These are phyloP conservation scores for Tachystola acroxantha DNA, from an alignment of 2,888 invertebrate species.

Conservation along the genomic window DNA sequence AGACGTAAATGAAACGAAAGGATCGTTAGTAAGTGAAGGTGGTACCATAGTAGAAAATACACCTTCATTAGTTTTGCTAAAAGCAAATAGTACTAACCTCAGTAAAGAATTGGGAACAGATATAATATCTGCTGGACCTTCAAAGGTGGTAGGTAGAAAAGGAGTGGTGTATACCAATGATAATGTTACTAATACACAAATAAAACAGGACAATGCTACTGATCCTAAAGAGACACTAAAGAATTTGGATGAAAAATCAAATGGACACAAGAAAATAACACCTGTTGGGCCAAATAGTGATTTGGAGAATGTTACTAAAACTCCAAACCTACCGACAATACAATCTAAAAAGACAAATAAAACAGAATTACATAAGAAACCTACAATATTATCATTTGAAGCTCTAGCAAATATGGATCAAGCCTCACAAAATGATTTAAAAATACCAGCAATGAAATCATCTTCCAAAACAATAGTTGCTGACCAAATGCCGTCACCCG, in stretches of 20 bases:
- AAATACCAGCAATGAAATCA: slow-evolving; percentile 19
- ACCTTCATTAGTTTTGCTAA: slow-evolving; percentile 29
- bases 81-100: slow-evolving; percentile 33
- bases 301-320: slow-evolving; percentile 8
- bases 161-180: slow-evolving; percentile 28
- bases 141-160: slow-evolving; percentile 34
- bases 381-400: slow-evolving; percentile 43
- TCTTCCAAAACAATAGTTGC: slow-evolving; percentile 28
- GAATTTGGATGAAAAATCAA: background rate
- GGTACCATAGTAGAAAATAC: slow-evolving; percentile 36
- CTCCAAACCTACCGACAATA: slow-evolving; percentile 4
- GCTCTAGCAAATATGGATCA: slow-evolving; percentile 33
- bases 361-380: slow-evolving; percentile 39
- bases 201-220: background rate
- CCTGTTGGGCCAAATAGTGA: background rate
- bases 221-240: slow-evolving; percentile 10
- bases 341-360: slow-evolving; percentile 16
- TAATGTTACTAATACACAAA: slow-evolving; percentile 4
- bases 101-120: slow-evolving; percentile 36
- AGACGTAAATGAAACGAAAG: slow-evolving; percentile 25
- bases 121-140: slow-evolving; percentile 28
- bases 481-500: slow-evolving; percentile 29
- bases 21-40: slow-evolving; percentile 44
- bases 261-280: slow-evolving; percentile 3
- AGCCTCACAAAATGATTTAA: slow-evolving; percentile 19